Evolutionary conservation across 2,888 invertebrate species (phyloP).

Genomic region (Gastrophysa polygoni): DNA sequence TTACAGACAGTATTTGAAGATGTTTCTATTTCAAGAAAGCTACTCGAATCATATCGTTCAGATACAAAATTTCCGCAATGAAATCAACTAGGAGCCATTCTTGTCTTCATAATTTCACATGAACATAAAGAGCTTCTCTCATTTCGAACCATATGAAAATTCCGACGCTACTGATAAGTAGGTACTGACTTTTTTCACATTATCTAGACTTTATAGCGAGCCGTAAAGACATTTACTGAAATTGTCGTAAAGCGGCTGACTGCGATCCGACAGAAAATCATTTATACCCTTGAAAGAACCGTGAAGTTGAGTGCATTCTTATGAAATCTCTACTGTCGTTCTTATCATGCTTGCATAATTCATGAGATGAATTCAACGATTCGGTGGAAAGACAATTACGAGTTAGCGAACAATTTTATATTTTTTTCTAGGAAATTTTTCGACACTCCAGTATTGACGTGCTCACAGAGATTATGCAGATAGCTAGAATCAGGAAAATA

Average conservation of each 20-base stretch:
- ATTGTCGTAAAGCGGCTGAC: neutral
- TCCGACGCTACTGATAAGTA: no score
- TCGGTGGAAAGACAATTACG: neutral
- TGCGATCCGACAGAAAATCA: neutral
- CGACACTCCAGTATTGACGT: neutral
- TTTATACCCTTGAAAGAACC: slow-evolving; percentile 2
- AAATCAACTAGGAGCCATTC: no score
- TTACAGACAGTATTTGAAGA: no score
- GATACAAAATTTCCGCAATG: no score
- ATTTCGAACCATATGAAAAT: no score
- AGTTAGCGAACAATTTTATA: neutral
- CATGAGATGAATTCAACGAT: neutral
- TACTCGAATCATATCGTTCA: no score
- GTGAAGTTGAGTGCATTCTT: slow-evolving; percentile 4
- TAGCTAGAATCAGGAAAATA: neutral
- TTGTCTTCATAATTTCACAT: no score
- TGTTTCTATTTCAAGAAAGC: no score
- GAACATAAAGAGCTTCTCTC: no score
- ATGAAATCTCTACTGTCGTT: slow-evolving; percentile 6
- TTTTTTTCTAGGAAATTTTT: neutral
- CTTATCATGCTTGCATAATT: neutral
- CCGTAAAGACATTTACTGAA: neutral
- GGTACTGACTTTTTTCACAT: no score
- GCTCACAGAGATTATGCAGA: neutral
- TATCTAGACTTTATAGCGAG: no score